These are phyloP conservation scores for Portevinia maculata DNA, from an alignment of 2,888 invertebrate species.

Conservation along the genomic window DNA sequence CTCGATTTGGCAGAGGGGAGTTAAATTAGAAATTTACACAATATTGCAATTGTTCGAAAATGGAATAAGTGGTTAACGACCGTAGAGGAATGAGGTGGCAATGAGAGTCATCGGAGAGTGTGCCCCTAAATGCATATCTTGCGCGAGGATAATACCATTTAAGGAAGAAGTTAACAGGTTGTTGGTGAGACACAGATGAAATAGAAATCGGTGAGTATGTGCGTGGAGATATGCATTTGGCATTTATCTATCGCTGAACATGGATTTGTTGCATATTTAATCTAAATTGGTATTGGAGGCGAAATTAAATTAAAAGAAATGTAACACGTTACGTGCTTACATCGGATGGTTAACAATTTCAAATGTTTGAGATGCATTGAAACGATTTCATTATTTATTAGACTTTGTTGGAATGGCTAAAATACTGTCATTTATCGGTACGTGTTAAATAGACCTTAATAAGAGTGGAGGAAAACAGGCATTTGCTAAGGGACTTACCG, in stretches of 20 bases:
- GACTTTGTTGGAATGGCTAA: background rate
- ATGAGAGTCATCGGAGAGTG: constrained; percentile 51
- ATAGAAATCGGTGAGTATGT: constrained; percentile 14
- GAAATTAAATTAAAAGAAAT: constrained; percentile 32
- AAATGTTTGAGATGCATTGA: background rate
- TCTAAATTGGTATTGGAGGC: constrained; percentile 31
- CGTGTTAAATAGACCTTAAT: too few species aligned
- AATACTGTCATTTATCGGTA: background rate
- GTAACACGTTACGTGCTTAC: background rate
- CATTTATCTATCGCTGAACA: constrained; percentile 31
- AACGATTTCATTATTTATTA: background rate
- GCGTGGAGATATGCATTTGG: constrained; percentile 35
- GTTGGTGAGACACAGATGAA: constrained; percentile 15
- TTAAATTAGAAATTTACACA: constrained; percentile 74
- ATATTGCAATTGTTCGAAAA: constrained; percentile 77
- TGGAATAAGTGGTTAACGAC: constrained; percentile 79
- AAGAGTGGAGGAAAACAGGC: too few species aligned
- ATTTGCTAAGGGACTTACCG: too few species aligned
- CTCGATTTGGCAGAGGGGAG: constrained; percentile 30
- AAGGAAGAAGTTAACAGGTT: constrained; percentile 67
- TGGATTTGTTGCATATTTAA: constrained; percentile 58
- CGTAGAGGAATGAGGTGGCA: constrained; percentile 70
- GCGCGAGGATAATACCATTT: constrained; percentile 68
- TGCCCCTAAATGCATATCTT: constrained; percentile 68
- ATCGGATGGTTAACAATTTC: background rate